Base-by-base conservation (phyloP, 2,113 vertebrate genomes). In the Ameiurus melas region DNA sequence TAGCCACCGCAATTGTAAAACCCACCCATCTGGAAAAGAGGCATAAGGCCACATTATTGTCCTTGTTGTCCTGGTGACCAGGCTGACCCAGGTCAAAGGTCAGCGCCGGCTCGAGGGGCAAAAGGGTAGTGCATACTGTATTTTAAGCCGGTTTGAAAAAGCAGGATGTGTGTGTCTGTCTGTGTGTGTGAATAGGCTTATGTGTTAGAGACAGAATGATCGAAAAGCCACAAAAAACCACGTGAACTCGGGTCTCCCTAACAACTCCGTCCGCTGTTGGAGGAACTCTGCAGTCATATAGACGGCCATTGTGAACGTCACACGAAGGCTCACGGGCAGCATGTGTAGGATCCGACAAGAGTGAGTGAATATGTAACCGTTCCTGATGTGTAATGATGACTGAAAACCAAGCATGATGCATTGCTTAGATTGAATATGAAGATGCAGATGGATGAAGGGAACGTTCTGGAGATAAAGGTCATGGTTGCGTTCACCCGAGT, bases 191-290 rank as follows among this genome's bases (percentile, higher is more conserved):
- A 91, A 91, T 90, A 83, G 88, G 77, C 82, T 83, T 88, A 81
- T 89, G 91, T 91, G 87, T 86, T 84, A n/a, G 43, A 60, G 57
- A 83, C 82, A 84, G 73, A 91, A 87, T 84, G 78, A 89, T 83
- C 4, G 33, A 68, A 86, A 77, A 80, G 73, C 71, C 88, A 91
- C 88, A 90, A 89, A 90, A 68, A 82, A 25, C n/a, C 84, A 70
- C 86, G 89, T 91, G 91, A 89, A 87, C 78, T 86, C 84, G 22
- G n/a, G 84, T 89, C 86, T 90, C 89, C 89, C 85, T 84, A 88
- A 91, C 91, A 91, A 91, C 91, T 68, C 62, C 19, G 64, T 58
- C 64, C 30, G 27, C 71, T 66, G 64, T 81, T 33, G 55, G 83
- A 90, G 75, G 84, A 90, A 90, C 87, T 91, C 86, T 10, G 17